Evolutionary conservation across 2,888 invertebrate genomes (phyloP), one percentile per base, ranked within the genome.

Genomic region (Nesidiocoris tenuis): DNA sequence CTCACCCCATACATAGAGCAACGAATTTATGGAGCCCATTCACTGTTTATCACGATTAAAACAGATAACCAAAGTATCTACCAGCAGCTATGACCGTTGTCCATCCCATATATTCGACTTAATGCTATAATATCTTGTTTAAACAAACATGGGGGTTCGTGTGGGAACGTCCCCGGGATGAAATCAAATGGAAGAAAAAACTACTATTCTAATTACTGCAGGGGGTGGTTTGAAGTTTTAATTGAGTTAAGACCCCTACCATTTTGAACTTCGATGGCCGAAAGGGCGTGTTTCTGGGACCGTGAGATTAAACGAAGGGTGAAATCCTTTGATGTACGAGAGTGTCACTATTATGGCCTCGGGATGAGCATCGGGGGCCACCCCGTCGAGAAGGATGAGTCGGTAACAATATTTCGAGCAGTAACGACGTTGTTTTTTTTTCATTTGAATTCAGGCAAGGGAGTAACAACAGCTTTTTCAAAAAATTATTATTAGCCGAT

Each of bases 161-260:
- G n/a, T 39, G 39, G 39, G 39, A 39, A 39, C 39, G 39, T 39
- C 39, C 5, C 39, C 3, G 39, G 39, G 39, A 39, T 39, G 39
- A 39, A 39, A 12, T 39, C 39, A 12, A 39, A 39, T 39, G 39
- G 39, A 39, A 39, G 39, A 39, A 39, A 39, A 39, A 39, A 39
- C 39, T 39, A n/a, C n/a, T n/a, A 63, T 65, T 65, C 25, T 65
- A 65, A 65, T 65, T 65, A 65, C 54, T 65, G 25, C 25, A 65
- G 39, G 25, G 39, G 39, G 65, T 17, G 39, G 39, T 19, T 39
- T 12, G 65, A n/a, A 18, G 25, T 17, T 65, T 63, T 65, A 65
- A 65, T 65, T 65, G 65, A 65, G 65, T 65, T 65, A 65, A 39
- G 39, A 39, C 65, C 54, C 39, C 12, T 39, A 17, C 25, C n/a